Percentiles rank a stretch among this genome's conserved stretches.
These are phyloP conservation scores for Eupithecia inturbata DNA, from an alignment of 2,888 invertebrate genomes.

Conservation along the genomic window DNA sequence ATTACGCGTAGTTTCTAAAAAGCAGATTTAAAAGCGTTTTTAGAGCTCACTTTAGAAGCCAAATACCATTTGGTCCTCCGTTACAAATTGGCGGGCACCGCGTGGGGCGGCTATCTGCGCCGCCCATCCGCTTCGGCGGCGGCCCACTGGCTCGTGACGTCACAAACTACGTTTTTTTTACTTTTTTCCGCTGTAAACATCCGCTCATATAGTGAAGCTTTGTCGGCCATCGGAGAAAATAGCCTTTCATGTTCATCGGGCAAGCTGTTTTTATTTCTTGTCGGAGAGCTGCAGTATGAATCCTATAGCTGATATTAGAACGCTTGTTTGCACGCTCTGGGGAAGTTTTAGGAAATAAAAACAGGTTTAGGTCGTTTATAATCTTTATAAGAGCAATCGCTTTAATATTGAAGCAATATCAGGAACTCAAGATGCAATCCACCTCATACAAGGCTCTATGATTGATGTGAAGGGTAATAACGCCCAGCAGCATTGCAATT, in stretches of 20 bases:
- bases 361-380: background rate
- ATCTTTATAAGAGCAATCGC: background rate
- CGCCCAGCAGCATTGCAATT: constrained; percentile 81
- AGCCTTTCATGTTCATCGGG: constrained; percentile 20
- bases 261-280: constrained; percentile 16
- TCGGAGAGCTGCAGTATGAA: background rate
- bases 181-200: constrained; percentile 74
- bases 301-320: background rate
- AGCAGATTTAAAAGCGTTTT: background rate
- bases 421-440: constrained; percentile 37
- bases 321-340: background rate
- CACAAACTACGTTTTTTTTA: constrained; percentile 72
- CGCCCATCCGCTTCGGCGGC: constrained; percentile 64
- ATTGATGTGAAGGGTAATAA: constrained; percentile 83
- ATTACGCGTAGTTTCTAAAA: background rate
- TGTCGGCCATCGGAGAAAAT: constrained; percentile 50
- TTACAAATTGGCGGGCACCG: background rate
- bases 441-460: constrained; percentile 75
- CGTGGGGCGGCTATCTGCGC: constrained; percentile 54
- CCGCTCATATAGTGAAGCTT: constrained; percentile 72
- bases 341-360: background rate
- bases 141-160: constrained; percentile 80
- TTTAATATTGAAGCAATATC: constrained; percentile 14
- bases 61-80: background rate
- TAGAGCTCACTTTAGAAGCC: background rate